Evolutionary conservation across 2,888 invertebrate genomes (phyloP).

Genomic region (Xylota segnis): DNA sequence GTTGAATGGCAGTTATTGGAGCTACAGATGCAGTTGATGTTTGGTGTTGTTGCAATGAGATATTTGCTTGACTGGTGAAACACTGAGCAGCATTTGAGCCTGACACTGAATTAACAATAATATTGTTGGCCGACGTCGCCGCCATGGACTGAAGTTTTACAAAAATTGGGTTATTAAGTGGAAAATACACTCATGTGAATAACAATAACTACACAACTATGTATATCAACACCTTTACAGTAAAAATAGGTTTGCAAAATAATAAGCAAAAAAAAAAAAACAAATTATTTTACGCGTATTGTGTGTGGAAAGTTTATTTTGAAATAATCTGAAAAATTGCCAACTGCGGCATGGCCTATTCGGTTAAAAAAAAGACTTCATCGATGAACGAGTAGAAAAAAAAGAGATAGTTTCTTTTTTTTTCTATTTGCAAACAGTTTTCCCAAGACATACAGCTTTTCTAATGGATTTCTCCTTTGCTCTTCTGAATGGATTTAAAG

Average conservation of each 20-base stretch:
- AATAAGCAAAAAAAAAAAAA: slow-evolving; percentile 31
- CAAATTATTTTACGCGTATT: background rate
- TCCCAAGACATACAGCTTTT: background rate
- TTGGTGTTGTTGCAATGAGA: slow-evolving; percentile 79
- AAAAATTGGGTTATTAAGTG: slow-evolving; percentile 27
- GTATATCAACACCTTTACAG: slow-evolving; percentile 22
- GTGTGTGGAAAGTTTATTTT: slow-evolving; percentile 46
- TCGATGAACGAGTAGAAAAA: slow-evolving; percentile 10
- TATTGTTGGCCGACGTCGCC: slow-evolving; percentile 82
- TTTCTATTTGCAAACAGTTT: slow-evolving; percentile 3
- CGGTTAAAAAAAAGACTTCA: slow-evolving; percentile 14
- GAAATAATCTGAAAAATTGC: slow-evolving; percentile 14
- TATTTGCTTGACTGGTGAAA: slow-evolving; percentile 80
- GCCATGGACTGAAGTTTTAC: slow-evolving; percentile 78
- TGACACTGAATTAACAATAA: slow-evolving; percentile 84
- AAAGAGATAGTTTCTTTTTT: background rate
- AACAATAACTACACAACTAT: slow-evolving; percentile 33
- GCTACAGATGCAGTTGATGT: slow-evolving; percentile 80
- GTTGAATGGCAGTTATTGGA: slow-evolving; percentile 79
- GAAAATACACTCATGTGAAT: background rate
- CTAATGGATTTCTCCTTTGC: background rate
- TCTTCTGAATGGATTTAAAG: background rate
- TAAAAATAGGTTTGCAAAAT: slow-evolving; percentile 38
- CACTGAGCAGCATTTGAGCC: slow-evolving; percentile 82
- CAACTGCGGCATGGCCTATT: slow-evolving; percentile 32